Percentiles rank a stretch among this genome's conserved stretches.
Conservation (phyloP, 2,113 vertebrate genomes). For the Danio rerio region GRCz12tu NC_133194.1:32122001-32122500, state of each 20-base stretch:
- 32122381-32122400: conserved; percentile 50
- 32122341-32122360: conserved; percentile 37
- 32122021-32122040: conserved; percentile 45
- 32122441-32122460: conserved; percentile 46
- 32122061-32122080: conserved; percentile 52
- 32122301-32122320: conserved; percentile 35
- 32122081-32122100: conserved; percentile 65
- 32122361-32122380: not conserved
- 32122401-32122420: conserved; percentile 52
- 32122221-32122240: not conserved
- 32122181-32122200: not conserved
- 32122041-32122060: conserved; percentile 46
- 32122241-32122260: not conserved
- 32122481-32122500: not conserved
- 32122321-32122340: conserved; percentile 11
- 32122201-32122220: not conserved
- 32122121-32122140: conserved; percentile 57
- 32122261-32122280: conserved; percentile 7
- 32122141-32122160: conserved; percentile 53
- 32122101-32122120: conserved; percentile 51
- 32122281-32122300: conserved; percentile 9
- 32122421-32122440: conserved; percentile 59
- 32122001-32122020: conserved; percentile 15
- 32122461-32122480: conserved; percentile 17
- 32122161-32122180: not conserved